Conservation (phyloP, 2,113 vertebrate genomes). For the Ploceus nigricollis region DNA sequence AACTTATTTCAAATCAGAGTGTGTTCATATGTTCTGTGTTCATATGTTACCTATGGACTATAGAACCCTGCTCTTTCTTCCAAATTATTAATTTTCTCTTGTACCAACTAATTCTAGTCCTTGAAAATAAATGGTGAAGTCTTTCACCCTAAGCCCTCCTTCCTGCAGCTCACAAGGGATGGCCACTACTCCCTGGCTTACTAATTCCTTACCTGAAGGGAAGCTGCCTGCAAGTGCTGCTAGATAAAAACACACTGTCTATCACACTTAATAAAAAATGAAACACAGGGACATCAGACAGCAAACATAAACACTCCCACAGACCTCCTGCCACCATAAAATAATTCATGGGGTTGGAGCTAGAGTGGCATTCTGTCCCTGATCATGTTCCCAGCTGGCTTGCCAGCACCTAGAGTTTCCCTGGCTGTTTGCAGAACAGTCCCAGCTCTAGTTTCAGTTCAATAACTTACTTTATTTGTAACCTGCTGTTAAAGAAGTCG, state of each 20-base stretch:
- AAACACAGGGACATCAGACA: neutral
- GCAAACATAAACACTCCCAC: constrained; percentile 22
- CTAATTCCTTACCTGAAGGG: neutral
- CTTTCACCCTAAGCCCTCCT: neutral
- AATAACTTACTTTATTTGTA: neutral
- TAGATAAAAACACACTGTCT: neutral
- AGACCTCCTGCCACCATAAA: neutral
- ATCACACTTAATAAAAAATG: constrained; percentile 17
- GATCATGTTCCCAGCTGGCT: neutral
- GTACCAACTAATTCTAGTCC: neutral
- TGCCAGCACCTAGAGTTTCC: neutral
- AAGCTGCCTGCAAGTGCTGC: neutral
- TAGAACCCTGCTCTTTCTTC: neutral
- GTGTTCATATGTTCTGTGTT: too few species aligned
- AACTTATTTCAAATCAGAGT: neutral
- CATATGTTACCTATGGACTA: neutral
- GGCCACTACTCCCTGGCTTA: neutral
- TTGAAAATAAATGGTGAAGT: neutral
- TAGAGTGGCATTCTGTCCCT: neutral
- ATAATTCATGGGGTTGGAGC: neutral
- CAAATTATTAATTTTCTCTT: neutral
- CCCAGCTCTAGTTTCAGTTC: neutral
- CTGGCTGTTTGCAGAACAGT: neutral
- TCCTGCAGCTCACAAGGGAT: neutral
- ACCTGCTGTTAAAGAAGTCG: neutral